Evolutionary conservation across 2,113 vertebrate species (phyloP), one percentile per base, ranked within the genome.

Genomic region (Marmota monax): DNA sequence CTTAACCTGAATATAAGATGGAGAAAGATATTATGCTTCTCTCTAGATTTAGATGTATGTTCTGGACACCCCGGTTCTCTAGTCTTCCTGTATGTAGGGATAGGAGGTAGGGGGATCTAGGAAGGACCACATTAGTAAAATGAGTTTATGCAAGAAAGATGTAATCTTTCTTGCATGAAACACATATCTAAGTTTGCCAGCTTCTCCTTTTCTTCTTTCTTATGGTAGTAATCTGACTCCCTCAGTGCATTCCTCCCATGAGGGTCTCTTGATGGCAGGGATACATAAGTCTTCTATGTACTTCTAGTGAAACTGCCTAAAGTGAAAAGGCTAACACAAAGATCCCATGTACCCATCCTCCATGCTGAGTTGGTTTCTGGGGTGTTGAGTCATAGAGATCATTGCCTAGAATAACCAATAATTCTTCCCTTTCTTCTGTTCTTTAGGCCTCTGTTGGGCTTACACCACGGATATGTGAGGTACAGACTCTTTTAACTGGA

Each of bases 381-480:
- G 63, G n/a, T 61, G 2, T 67, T 85, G 45, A 2, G 23, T 27
- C 0, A 4, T 10, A 17, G 42, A 74, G 87, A 80, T 22, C 25
- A 51, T 77, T 67, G 72, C 11, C 4, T 0, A 20, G 65, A 79
- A 16, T 42, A 39, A 82, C 61, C 10, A 84, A 32, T 91, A 79
- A 93, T 42, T 7, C 39, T 84, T 97, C 51, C 51, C 86, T 97
- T 87, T 96, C 25, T 97, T 98, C 84, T 97, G 61, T 93, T 98
- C 94, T 97, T 48, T 97, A 99, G 99, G 99, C 99, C 77, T 99
- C 99, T 80, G 94, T 99, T 92, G 99, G 99, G 51, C 97, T 99
- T 98, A 99, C 99, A 4, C 99, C 99, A 56, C 99, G 99, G 84
- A 99, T 99, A 98, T 99, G 99, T 98, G 99, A 99, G 99, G 99